These are phyloP conservation scores for Altica lythri DNA, from an alignment of 2,888 invertebrate genomes.

Conservation along the genomic window DNA sequence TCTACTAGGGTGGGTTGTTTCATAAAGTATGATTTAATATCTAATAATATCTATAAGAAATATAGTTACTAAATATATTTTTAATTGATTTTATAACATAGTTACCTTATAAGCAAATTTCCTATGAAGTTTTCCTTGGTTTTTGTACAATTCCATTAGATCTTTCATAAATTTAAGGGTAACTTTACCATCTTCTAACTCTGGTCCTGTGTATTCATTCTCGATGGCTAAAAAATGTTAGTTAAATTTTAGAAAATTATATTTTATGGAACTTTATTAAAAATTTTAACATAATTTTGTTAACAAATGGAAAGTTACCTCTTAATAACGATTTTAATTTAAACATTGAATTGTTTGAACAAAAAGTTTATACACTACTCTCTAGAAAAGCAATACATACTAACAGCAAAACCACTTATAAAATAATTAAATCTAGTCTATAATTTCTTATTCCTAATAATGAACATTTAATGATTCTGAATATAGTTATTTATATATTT, in stretches of 20 bases:
- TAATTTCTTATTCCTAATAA: too few relatives aligned
- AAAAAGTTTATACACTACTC: too few relatives aligned
- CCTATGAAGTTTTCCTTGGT: constrained; percentile 91
- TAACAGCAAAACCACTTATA: too few relatives aligned
- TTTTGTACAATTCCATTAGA: constrained; percentile 87
- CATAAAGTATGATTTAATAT: constrained; percentile 83
- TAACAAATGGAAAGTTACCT: too few relatives aligned
- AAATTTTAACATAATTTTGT: too few relatives aligned
- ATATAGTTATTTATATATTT: too few relatives aligned
- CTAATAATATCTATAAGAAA: constrained; percentile 81
- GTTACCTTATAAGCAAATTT: constrained; percentile 94
- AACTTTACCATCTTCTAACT: constrained; percentile 84
- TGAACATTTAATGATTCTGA: too few relatives aligned
- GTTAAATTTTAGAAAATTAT: constrained; percentile 12
- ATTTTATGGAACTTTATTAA: too few relatives aligned
- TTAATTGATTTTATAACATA: not conserved
- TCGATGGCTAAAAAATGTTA: constrained; percentile 75
- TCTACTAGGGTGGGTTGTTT: constrained; percentile 88
- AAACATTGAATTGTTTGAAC: too few relatives aligned
- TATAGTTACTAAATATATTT: constrained; percentile 6
- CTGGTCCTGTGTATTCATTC: constrained; percentile 91
- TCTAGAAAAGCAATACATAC: too few relatives aligned
- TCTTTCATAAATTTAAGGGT: constrained; percentile 87
- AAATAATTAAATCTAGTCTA: too few relatives aligned
- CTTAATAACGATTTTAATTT: too few relatives aligned